These are phyloP conservation scores for Typhlomys cinereus DNA, from an alignment of 2,113 vertebrate species.

Conservation along the genomic window DNA sequence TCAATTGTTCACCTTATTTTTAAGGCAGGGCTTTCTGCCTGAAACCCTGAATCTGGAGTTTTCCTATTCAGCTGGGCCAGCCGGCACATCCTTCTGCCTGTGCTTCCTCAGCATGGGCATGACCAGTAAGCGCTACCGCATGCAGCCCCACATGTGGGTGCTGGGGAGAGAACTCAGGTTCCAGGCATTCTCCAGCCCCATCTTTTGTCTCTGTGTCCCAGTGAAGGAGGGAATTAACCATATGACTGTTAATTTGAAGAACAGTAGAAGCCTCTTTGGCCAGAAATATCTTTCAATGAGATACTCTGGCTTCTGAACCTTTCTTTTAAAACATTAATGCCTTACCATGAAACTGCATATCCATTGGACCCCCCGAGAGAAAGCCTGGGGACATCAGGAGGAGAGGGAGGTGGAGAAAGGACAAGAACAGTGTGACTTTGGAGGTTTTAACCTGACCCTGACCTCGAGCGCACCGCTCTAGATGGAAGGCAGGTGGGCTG, in stretches of 20 bases:
- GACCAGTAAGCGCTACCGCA: neutral
- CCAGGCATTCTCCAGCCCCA: neutral
- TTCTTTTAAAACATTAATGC: neutral
- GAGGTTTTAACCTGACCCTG: neutral
- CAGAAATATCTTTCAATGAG: neutral
- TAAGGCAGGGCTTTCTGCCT: neutral
- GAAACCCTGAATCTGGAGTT: no score
- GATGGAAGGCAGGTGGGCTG: neutral
- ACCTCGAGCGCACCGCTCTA: neutral
- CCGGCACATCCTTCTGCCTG: neutral
- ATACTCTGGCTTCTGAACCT: neutral
- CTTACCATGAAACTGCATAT: neutral
- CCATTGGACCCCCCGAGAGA: neutral
- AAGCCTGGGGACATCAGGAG: neutral
- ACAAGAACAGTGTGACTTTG: neutral
- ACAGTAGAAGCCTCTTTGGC: neutral
- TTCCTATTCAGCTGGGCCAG: neutral
- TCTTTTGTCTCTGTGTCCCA: rapidly evolving
- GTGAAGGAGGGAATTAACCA: neutral
- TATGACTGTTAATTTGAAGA: neutral
- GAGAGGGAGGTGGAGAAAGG: neutral
- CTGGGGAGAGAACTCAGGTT: neutral
- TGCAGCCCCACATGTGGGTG: neutral
- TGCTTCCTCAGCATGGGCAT: neutral
- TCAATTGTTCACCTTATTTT: neutral